These are phyloP conservation scores for Antennarius striatus DNA, from an alignment of 2,113 vertebrate genomes.

Conservation along the genomic window DNA sequence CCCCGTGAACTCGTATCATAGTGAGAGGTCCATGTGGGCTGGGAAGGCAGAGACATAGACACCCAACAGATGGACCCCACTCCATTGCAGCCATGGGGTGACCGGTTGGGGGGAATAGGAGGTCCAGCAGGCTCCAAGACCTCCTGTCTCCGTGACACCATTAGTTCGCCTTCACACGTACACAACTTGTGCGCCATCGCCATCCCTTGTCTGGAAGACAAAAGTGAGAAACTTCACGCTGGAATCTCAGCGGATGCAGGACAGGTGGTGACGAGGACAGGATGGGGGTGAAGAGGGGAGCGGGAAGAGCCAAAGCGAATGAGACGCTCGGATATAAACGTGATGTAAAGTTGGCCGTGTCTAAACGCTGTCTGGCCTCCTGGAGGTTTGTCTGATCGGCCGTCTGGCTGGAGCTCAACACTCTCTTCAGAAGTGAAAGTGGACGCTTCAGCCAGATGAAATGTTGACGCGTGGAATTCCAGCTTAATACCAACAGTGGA, in stretches of 20 bases:
- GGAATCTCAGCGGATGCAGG: slow-evolving; percentile 38
- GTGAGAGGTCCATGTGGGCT: slow-evolving; percentile 55
- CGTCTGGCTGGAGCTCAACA: slow-evolving; percentile 41
- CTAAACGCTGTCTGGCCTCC: slow-evolving; percentile 41
- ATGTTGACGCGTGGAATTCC: slow-evolving; percentile 9
- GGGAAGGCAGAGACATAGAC: slow-evolving; percentile 56
- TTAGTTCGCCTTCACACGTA: slow-evolving; percentile 3
- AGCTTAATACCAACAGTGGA: slow-evolving; percentile 16
- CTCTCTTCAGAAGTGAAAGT: slow-evolving; percentile 60
- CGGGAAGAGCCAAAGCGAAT: slow-evolving; percentile 23
- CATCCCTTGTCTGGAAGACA: slow-evolving; percentile 47
- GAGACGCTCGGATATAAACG: slow-evolving; percentile 39
- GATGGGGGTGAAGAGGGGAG: slow-evolving; percentile 45
- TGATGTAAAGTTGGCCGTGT: slow-evolving; percentile 44
- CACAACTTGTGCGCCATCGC: slow-evolving; percentile 9
- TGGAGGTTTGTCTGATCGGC: slow-evolving; percentile 51
- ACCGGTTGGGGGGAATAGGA: slow-evolving; percentile 35
- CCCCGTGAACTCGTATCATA: slow-evolving; percentile 53
- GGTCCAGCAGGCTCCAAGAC: slow-evolving; percentile 53
- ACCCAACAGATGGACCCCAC: slow-evolving; percentile 70
- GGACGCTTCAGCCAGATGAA: slow-evolving; percentile 60
- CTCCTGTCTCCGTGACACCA: slow-evolving; percentile 38
- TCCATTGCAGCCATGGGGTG: slow-evolving; percentile 43
- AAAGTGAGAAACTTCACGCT: slow-evolving; percentile 63
- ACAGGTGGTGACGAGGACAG: slow-evolving; percentile 64